Conservation (phyloP, 2,113 vertebrate species). For the Toxotes chatareus region DNA sequence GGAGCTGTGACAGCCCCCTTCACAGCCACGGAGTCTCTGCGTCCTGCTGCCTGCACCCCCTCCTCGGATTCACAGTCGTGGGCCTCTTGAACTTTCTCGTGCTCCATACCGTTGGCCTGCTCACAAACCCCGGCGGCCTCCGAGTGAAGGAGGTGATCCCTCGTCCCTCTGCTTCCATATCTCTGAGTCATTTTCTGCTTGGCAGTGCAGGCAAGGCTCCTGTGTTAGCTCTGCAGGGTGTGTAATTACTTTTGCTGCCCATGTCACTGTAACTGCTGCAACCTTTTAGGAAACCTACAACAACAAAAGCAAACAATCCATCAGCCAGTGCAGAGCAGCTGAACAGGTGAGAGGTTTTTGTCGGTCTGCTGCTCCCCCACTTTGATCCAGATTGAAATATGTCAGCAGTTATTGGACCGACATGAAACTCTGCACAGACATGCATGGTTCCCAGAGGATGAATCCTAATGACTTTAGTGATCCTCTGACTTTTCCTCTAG, state of each 20-base stretch:
- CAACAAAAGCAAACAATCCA: background rate
- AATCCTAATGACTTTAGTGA: background rate
- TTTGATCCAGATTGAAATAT: background rate
- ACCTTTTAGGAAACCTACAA: conserved; percentile 23
- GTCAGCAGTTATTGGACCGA: background rate
- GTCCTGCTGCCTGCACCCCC: conserved; percentile 2
- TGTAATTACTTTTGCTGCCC: conserved; percentile 36
- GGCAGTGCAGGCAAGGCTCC: conserved; percentile 2
- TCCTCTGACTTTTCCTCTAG: background rate
- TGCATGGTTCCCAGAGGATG: background rate
- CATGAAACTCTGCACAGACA: no score
- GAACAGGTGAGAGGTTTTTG: background rate
- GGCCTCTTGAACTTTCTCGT: conserved; percentile 35
- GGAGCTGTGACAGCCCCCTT: conserved; percentile 60
- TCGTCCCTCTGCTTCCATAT: conserved; percentile 66
- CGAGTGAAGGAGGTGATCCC: conserved; percentile 24
- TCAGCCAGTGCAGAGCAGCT: background rate
- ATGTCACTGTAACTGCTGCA: conserved; percentile 53
- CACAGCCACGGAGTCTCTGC: background rate
- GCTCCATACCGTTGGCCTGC: conserved; percentile 30
- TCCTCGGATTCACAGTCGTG: conserved; percentile 59
- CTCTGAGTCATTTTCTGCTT: conserved; percentile 70
- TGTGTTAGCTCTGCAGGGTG: conserved; percentile 49
- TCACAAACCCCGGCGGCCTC: conserved; percentile 26
- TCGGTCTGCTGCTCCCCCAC: background rate